Evolutionary conservation across 2,888 invertebrate species (phyloP).

Genomic region (Camponotus fellah): DNA sequence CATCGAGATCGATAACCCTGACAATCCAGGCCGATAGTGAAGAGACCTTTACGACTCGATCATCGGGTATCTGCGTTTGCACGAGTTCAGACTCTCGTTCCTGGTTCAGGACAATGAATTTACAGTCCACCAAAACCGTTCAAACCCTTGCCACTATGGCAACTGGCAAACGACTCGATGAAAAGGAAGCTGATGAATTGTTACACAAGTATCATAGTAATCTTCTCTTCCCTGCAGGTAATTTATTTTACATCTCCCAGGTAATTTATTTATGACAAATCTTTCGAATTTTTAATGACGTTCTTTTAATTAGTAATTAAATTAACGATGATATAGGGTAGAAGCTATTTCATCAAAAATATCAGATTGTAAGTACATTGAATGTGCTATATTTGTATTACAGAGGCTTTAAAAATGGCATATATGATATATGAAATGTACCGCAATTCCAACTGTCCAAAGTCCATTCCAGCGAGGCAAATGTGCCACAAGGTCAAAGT

Average conservation of each 20-base stretch:
- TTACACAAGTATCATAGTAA: constrained; percentile 55
- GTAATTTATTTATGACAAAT: background rate
- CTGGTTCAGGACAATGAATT: constrained; percentile 89
- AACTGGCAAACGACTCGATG: constrained; percentile 56
- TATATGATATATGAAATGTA: constrained; percentile 97
- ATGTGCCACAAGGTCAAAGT: constrained; percentile 91
- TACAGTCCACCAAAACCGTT: constrained; percentile 61
- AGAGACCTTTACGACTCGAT: constrained; percentile 93
- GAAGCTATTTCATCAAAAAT: background rate
- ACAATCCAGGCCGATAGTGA: constrained; percentile 93
- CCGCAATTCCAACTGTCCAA: constrained; percentile 93
- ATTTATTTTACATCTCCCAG: background rate
- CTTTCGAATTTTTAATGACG: background rate
- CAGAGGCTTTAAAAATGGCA: constrained; percentile 92
- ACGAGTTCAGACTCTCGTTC: constrained; percentile 98
- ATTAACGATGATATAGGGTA: background rate
- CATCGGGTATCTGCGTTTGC: constrained; percentile 96
- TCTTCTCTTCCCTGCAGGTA: constrained; percentile 65
- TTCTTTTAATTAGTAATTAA: background rate
- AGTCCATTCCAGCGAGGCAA: constrained; percentile 90
- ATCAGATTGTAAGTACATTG: background rate
- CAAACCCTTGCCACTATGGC: constrained; percentile 72
- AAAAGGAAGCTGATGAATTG: constrained; percentile 52
- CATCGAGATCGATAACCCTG: constrained; percentile 96
- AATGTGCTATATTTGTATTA: constrained; percentile 67